Percentiles rank a stretch among this genome's conserved stretches.
These are phyloP conservation scores for Ictalurus furcatus DNA, from an alignment of 2,113 vertebrate genomes.

Conservation along the genomic window DNA sequence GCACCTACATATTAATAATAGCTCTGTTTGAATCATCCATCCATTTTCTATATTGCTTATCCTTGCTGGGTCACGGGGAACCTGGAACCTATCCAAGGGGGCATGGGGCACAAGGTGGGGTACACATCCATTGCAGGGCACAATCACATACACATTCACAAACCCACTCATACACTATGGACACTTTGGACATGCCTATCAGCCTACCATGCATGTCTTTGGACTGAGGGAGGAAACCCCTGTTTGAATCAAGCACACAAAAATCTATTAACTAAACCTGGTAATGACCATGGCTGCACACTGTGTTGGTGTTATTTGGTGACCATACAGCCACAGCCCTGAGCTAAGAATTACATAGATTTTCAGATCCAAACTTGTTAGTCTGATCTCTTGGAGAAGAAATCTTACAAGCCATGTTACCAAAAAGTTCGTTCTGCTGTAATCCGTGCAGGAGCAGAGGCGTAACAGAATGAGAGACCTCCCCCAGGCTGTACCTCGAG, in stretches of 20 bases:
- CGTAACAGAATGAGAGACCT: conserved; percentile 90
- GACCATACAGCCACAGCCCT: background rate
- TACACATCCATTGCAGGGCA: no score
- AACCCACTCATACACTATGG: no score
- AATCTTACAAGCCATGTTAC: background rate
- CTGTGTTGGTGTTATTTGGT: background rate
- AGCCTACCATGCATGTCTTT: no score
- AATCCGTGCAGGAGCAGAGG: conserved; percentile 85
- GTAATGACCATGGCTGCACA: background rate
- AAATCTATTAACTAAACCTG: background rate
- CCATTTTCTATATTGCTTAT: no score
- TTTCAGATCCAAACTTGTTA: background rate
- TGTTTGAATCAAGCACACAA: background rate
- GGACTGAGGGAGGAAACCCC: no score
- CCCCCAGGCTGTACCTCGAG: conserved; percentile 81
- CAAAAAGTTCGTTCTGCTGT: background rate
- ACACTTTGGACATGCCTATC: no score
- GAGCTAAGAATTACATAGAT: background rate
- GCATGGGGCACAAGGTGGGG: no score
- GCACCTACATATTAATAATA: background rate
- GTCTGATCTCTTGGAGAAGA: background rate
- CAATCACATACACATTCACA: no score
- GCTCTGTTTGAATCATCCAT: background rate
- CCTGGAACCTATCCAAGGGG: no score
- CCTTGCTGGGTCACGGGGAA: no score